Conservation (phyloP, 2,888 invertebrate genomes). For the Lasioglossum vierecki region DNA sequence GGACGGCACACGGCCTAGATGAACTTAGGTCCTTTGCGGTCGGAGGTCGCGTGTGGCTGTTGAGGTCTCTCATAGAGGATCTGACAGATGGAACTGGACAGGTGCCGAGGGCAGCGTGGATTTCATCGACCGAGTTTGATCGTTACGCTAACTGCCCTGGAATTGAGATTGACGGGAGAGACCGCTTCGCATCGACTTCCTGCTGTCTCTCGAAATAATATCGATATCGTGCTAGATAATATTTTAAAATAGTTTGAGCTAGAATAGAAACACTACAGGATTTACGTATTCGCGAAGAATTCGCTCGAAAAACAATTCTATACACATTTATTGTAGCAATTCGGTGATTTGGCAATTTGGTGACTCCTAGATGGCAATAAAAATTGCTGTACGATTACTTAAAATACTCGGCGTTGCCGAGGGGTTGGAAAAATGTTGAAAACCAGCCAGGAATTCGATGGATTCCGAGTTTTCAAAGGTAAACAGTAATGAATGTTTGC, state of each 20-base stretch:
- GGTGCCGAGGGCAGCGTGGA: constrained; percentile 13
- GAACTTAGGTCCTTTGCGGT: constrained; percentile 6
- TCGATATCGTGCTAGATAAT: not conserved
- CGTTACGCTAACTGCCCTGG: not conserved
- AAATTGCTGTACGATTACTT: too few species aligned
- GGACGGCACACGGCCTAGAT: not conserved
- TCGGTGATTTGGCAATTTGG: too few species aligned
- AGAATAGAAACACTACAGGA: not conserved
- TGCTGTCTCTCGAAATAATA: constrained; percentile 1
- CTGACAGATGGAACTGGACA: constrained; percentile 9
- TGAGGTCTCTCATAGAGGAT: not conserved
- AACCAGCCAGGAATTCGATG: not conserved
- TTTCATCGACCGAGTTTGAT: constrained; percentile 13
- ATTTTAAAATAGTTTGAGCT: not conserved
- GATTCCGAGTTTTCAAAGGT: not conserved
- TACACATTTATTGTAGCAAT: too few species aligned
- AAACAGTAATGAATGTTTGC: not conserved
- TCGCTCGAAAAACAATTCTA: not conserved
- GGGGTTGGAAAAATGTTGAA: not conserved
- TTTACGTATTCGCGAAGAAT: not conserved
- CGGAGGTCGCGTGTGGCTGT: constrained; percentile 2
- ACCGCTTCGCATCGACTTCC: not conserved
- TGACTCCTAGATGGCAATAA: too few species aligned
- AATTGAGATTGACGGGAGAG: not conserved
- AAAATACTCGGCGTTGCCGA: too few species aligned